Conservation (phyloP, 2,888 invertebrate species). For the Polydesmus complanatus region DNA sequence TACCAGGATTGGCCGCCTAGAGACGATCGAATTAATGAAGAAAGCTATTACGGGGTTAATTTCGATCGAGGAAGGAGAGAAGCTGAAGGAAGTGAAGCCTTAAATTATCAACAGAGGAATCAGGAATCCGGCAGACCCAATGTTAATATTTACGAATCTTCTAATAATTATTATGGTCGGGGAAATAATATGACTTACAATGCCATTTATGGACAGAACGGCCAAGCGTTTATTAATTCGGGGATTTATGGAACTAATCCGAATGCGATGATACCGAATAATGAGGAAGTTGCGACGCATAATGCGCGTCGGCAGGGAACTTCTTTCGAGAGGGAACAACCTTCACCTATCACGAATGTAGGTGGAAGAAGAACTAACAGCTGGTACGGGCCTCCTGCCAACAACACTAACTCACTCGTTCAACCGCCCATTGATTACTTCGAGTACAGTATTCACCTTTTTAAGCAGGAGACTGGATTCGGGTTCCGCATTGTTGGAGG, state of each 20-base stretch:
- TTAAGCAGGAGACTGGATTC: slow-evolving; percentile 85
- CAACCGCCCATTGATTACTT: slow-evolving; percentile 31
- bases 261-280: too few species aligned
- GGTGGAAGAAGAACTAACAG: slow-evolving; percentile 1
- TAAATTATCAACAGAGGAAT: not conserved
- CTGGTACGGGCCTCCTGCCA: slow-evolving; percentile 8
- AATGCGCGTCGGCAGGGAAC: slow-evolving; percentile 40
- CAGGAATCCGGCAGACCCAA: not conserved
- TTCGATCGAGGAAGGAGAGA: not conserved
- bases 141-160: not conserved
- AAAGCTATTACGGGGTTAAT: not conserved
- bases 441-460: slow-evolving; percentile 63
- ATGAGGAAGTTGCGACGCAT: too few species aligned
- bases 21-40: not conserved
- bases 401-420: slow-evolving; percentile 1
- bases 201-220: not conserved
- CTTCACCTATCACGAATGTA: slow-evolving; percentile 23
- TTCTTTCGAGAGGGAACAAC: slow-evolving; percentile 47
- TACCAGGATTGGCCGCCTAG: not conserved
- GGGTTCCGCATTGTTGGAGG: slow-evolving; percentile 97
- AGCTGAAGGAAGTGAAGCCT: not conserved
- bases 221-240: not conserved
- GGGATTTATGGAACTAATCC: too few species aligned
- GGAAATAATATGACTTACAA: not conserved
- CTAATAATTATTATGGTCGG: not conserved